Evolutionary conservation across 2,888 invertebrate species (phyloP).

Genomic region (Smittia aterrima): DNA sequence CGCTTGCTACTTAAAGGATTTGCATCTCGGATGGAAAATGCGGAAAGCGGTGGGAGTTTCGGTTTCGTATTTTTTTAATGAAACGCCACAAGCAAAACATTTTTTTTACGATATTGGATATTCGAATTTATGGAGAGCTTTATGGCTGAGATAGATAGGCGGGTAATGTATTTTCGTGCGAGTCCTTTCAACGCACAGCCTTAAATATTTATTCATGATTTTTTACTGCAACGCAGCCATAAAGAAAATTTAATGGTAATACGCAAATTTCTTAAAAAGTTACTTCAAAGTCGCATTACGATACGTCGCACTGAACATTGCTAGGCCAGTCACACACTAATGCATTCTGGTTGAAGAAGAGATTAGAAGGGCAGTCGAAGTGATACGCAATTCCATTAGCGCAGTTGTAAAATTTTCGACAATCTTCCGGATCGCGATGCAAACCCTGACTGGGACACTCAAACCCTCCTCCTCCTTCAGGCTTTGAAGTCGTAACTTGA

Average conservation of each 20-base stretch:
- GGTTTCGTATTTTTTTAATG: conserved; percentile 7
- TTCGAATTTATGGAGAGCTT: background rate
- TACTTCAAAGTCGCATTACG: background rate
- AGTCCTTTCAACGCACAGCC: background rate
- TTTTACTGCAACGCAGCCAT: background rate
- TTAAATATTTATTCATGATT: background rate
- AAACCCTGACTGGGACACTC: background rate
- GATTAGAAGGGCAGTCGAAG: conserved; percentile 42
- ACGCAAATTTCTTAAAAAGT: background rate
- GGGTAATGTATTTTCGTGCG: background rate
- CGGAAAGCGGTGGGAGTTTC: background rate
- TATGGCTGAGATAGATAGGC: background rate
- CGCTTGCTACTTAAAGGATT: conserved; percentile 36
- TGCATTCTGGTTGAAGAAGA: conserved; percentile 43
- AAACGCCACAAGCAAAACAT: background rate
- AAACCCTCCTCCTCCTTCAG: background rate
- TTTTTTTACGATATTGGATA: conserved; percentile 21
- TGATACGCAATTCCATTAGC: conserved; percentile 41
- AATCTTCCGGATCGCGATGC: conserved; percentile 42
- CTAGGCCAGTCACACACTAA: conserved; percentile 44
- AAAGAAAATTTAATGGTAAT: background rate
- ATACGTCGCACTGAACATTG: conserved; percentile 41
- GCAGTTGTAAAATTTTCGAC: conserved; percentile 43
- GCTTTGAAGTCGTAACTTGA: too few species aligned
- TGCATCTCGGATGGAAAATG: conserved; percentile 16